Conservation (phyloP, 2,797 vertebrate species). For the Myotis planiceps region DNA sequence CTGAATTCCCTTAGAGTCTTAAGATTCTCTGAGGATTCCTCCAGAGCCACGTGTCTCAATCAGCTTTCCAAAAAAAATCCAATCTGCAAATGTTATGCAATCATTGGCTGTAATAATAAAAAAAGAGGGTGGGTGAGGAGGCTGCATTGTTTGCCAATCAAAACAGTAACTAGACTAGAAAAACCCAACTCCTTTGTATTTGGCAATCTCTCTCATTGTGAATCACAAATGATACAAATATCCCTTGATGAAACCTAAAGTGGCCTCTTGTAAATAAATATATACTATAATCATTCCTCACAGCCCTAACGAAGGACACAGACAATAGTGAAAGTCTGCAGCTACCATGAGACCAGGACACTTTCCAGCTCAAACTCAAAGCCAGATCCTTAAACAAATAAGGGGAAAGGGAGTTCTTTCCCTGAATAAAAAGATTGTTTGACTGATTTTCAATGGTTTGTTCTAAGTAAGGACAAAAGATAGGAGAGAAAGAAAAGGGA, state of each 20-base stretch:
- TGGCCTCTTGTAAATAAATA: constrained; percentile 50
- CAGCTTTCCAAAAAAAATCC: constrained; percentile 35
- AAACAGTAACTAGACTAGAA: constrained; percentile 69
- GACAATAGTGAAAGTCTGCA: background rate
- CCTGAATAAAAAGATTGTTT: constrained; percentile 5
- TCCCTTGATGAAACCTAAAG: constrained; percentile 42
- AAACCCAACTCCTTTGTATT: constrained; percentile 45
- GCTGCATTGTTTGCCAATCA: constrained; percentile 61
- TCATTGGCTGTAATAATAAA: constrained; percentile 56
- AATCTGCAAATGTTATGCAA: constrained; percentile 76
- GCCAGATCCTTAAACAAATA: constrained; percentile 15
- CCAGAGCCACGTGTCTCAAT: constrained; percentile 52
- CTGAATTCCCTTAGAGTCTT: constrained; percentile 34
- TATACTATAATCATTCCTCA: background rate
- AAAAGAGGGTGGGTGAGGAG: constrained; percentile 44
- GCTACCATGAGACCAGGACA: background rate
- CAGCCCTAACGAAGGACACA: background rate
- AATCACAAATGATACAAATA: constrained; percentile 55
- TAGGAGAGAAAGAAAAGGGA: background rate
- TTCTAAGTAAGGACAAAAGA: background rate
- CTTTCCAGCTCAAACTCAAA: constrained; percentile 41
- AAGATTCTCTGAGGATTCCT: constrained; percentile 51
- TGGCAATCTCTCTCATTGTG: constrained; percentile 35
- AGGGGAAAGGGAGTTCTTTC: background rate
- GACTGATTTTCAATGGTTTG: background rate